Evolutionary conservation across 1,140 invertebrate species (phyloP).

Genomic region (Cydia amplana): DNA sequence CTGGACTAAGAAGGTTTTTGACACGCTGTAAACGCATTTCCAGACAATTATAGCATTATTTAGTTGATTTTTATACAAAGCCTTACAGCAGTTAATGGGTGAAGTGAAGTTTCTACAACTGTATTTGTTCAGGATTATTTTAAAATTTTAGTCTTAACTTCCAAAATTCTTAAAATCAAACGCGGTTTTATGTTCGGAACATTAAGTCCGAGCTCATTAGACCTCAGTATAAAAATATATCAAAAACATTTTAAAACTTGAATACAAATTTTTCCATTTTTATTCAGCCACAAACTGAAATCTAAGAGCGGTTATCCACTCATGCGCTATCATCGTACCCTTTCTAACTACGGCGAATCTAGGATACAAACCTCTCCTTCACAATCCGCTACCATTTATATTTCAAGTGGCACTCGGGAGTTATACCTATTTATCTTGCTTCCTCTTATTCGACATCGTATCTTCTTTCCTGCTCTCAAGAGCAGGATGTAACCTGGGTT

Average conservation of each 20-base stretch:
- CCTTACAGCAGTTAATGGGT: too few relatives aligned
- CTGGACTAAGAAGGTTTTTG: not conserved
- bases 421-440: constrained; percentile 43
- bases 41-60: too few relatives aligned
- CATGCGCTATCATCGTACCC: constrained; percentile 37
- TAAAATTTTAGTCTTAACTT: not conserved
- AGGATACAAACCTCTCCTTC: constrained; percentile 42
- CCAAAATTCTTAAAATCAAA: not conserved
- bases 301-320: constrained; percentile 37
- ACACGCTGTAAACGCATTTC: too few relatives aligned
- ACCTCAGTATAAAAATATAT: not conserved
- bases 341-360: constrained; percentile 34
- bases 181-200: too few relatives aligned
- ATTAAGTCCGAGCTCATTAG: too few relatives aligned
- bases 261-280: not conserved
- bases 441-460: constrained; percentile 39
- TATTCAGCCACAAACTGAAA: constrained; percentile 12
- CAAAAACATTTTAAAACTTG: not conserved
- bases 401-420: constrained; percentile 56
- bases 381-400: constrained; percentile 65
- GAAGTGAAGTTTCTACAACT: too few relatives aligned
- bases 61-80: too few relatives aligned
- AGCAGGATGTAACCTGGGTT: constrained; percentile 66
- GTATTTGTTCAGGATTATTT: too few relatives aligned
- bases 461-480: constrained; percentile 55